Base-by-base conservation (phyloP, 2,888 invertebrate species). In the Amiota communis region DNA sequence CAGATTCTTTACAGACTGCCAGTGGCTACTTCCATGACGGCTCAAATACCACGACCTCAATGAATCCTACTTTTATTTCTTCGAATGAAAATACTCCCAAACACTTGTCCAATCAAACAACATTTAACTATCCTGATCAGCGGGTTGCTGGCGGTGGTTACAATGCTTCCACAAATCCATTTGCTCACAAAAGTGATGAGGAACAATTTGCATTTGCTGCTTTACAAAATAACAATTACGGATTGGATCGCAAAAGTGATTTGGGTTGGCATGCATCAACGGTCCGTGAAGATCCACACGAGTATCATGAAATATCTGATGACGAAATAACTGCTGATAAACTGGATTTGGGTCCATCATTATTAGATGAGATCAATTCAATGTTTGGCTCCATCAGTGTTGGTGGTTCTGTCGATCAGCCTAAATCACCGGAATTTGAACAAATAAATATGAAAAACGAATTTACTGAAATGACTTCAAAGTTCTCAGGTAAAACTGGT, bases 291-390 rank as follows among this genome's bases (percentile, higher is more conserved):
- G 89, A 90, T 72, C 91, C 86, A 83, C 95, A 95, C 83, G 95
- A 95, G 82, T 95, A 95, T 86, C 95, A 95, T 86, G 95, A 95
- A 89, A 95, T 95, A 78, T 95, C 95, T 73, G 95, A 95, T 87
- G 95, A 95, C 83, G 95, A 95, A 86, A 88, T 90, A 10, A 84
- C 87, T 71, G 81, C 90, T 77, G 77, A 87, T 87, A 86, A 90
- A 88, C 84, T 94, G 78, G 96, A 96, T 86, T 94, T 96, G 86
- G 97, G 97, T 8, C 96, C 97, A 13, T 97, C 97, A 76, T 91
- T 98, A 70, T 91, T 98, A 87, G 98, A 97, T 84, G 96, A 96
- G 89, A 95, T 96, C 92, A 95, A 95, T 84, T 94, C 96, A 72
- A 96, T 98, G 91, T 95, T 98, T 86, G 93, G 93, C 70, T 91